These are phyloP conservation scores for Parazoanthus atlanticus DNA, from an alignment of 92 coral and sea anemone genomes.

Conservation along the genomic window DNA sequence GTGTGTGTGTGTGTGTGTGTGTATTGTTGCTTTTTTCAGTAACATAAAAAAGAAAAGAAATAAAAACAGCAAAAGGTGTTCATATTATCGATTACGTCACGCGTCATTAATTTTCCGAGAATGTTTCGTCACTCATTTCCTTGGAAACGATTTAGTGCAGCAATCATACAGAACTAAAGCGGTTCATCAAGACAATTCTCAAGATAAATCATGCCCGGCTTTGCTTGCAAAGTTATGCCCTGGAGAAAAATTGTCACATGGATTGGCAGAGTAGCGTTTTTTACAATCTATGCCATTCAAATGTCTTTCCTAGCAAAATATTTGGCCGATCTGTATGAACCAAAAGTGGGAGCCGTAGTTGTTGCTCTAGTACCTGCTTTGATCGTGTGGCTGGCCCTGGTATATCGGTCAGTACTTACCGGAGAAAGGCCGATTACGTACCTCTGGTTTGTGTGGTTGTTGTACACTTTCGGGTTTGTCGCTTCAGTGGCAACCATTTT, in stretches of 20 bases:
- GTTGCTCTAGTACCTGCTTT: not conserved
- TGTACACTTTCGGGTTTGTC: slow-evolving; percentile 30
- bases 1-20: too few relatives aligned
- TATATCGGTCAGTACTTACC: not conserved
- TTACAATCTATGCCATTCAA: slow-evolving; percentile 2
- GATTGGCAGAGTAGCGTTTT: slow-evolving; percentile 11
- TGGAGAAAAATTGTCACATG: not conserved
- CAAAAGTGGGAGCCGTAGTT: not conserved
- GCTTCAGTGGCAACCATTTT: slow-evolving; percentile 33
- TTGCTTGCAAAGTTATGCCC: not conserved
- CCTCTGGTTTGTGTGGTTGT: slow-evolving; percentile 52
- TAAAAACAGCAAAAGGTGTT: too few relatives aligned
- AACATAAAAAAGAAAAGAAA: too few relatives aligned
- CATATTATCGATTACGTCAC: too few relatives aligned
- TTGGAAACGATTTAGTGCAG: too few relatives aligned
- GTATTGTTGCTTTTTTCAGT: too few relatives aligned
- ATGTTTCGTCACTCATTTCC: too few relatives aligned
- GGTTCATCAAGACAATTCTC: too few relatives aligned
- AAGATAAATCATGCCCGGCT: too few relatives aligned
- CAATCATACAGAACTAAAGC: too few relatives aligned
- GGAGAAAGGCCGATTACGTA: slow-evolving; percentile 11
- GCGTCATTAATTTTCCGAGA: too few relatives aligned
- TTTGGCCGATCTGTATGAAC: not conserved
- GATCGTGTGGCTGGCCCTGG: not conserved
- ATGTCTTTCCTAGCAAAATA: slow-evolving; percentile 14